These are phyloP conservation scores for Omphaloscelis lunosa DNA, from an alignment of 2,888 invertebrate genomes.

Conservation along the genomic window DNA sequence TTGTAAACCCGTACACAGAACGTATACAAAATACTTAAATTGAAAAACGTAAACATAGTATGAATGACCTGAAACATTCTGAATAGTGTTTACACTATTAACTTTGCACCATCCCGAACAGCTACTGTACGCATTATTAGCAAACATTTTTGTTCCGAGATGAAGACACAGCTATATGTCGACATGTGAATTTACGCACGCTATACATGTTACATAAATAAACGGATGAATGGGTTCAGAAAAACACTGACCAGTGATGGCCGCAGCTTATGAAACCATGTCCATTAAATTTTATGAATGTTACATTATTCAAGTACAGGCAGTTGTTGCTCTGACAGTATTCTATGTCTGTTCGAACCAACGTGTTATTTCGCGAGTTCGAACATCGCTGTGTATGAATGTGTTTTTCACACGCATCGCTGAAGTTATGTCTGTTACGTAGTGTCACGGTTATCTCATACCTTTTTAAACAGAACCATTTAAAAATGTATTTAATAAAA, in stretches of 20 bases:
- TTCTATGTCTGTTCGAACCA: constrained; percentile 31
- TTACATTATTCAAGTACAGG: constrained; percentile 38
- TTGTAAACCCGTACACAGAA: constrained; percentile 22
- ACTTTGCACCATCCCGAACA: constrained; percentile 39
- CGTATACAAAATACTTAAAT: constrained; percentile 36
- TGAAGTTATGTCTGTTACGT: constrained; percentile 15
- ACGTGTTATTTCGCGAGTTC: constrained; percentile 56
- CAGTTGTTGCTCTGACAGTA: constrained; percentile 31
- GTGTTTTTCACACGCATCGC: constrained; percentile 28
- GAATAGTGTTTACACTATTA: constrained; percentile 50
- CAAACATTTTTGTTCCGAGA: constrained; percentile 63
- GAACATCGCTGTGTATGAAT: constrained; percentile 34
- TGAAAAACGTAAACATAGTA: constrained; percentile 55
- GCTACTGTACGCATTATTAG: constrained; percentile 48
- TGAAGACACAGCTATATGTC: constrained; percentile 68
- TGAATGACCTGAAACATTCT: constrained; percentile 44
- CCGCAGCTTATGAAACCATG: constrained; percentile 66
- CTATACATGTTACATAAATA: constrained; percentile 59
- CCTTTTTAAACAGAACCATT: not conserved
- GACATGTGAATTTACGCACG: constrained; percentile 71
- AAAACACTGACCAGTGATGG: constrained; percentile 72
- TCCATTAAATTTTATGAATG: constrained; percentile 46
- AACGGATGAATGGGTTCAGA: constrained; percentile 72
- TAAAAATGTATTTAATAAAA: not conserved
- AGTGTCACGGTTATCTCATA: constrained; percentile 33